A percentile compares a stretch with the other conserved stretches of the same genome.
phyloP scores from a whole-genome alignment of 2,888 invertebrate genomes.

The Synergus itoensis region DNA sequence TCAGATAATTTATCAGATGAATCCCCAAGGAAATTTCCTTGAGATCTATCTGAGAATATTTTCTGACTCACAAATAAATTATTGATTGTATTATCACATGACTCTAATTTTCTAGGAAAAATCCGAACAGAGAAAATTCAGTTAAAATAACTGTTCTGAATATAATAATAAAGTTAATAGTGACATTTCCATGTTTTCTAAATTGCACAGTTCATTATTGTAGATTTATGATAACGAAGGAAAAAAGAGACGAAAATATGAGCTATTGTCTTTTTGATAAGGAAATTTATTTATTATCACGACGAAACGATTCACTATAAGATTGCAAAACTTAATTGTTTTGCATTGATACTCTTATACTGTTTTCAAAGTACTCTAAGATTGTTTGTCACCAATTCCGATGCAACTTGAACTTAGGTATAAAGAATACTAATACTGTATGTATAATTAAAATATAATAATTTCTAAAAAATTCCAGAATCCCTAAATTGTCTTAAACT shows the following conservation, averaged over 20 bases:
- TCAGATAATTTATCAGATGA: not conserved
- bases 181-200: not conserved
- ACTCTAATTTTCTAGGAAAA: not conserved
- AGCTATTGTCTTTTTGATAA: slow-evolving; percentile 24
- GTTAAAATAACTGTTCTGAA: not conserved
- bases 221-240: not conserved
- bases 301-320: not conserved
- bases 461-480: no score
- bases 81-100: not conserved
- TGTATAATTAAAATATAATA: no score
- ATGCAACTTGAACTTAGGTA: not conserved
- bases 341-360: slow-evolving; percentile 5
- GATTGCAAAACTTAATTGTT: slow-evolving; percentile 27
- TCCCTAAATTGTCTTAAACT: no score
- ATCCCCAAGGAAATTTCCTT: not conserved
- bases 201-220: not conserved
- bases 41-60: not conserved
- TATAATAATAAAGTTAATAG: not conserved
- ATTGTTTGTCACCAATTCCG: not conserved
- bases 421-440: not conserved
- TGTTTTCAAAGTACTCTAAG: not conserved
- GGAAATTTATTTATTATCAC: not conserved
- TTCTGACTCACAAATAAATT: not conserved
- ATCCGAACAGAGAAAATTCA: not conserved
- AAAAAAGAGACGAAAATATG: slow-evolving; percentile 4